These are phyloP conservation scores for Achlya flavicornis DNA, from an alignment of 2,888 invertebrate genomes.

Conservation along the genomic window DNA sequence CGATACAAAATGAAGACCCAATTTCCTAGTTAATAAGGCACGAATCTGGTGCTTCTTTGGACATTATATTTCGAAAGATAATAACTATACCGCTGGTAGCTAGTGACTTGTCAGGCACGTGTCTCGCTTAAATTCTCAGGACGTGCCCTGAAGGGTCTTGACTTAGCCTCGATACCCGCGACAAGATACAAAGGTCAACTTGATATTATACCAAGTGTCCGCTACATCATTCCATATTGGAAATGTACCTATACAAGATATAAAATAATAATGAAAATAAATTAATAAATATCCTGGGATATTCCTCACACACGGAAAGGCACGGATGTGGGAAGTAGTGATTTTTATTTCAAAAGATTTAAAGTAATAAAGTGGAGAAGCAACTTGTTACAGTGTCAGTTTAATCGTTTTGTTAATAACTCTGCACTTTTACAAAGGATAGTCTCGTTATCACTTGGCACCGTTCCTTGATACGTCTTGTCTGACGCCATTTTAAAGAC, in stretches of 20 bases:
- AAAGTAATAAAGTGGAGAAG: neutral
- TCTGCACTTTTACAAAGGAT: constrained; percentile 3
- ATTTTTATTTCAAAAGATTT: neutral
- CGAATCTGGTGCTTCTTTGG: neutral
- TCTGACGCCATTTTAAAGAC: neutral
- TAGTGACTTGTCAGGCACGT: neutral
- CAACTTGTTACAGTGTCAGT: neutral
- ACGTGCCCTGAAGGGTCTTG: constrained; percentile 11
- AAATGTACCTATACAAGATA: neutral
- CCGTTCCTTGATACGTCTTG: neutral
- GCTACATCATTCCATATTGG: neutral
- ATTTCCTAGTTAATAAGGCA: neutral
- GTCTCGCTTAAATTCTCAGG: constrained; percentile 15
- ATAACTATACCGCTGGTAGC: neutral
- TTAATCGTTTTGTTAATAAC: neutral
- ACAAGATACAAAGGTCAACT: constrained; percentile 23
- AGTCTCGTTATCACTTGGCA: constrained; percentile 5
- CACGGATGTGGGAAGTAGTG: no score
- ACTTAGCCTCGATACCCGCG: constrained; percentile 15
- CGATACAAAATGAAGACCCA: neutral
- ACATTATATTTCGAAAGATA: neutral
- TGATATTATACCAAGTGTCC: constrained; percentile 14
- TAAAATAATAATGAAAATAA: neutral
- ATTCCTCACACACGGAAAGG: no score
- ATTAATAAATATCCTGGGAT: no score